Evolutionary conservation across 2,113 vertebrate species (phyloP).

Genomic region (Campylorhamphus procurvoides): DNA sequence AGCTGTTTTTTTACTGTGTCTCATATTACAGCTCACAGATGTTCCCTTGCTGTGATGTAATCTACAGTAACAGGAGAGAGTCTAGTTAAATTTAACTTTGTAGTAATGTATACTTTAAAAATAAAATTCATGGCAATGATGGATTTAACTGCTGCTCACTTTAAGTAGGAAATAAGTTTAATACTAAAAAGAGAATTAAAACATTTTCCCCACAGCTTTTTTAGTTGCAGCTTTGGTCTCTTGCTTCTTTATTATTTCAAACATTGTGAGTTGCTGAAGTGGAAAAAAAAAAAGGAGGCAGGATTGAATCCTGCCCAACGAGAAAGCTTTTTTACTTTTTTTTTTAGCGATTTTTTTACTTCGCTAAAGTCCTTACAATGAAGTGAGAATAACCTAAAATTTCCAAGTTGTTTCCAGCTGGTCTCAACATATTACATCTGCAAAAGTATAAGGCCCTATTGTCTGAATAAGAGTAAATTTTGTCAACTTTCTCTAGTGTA

Average conservation of each 20-base stretch:
- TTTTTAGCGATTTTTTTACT: neutral
- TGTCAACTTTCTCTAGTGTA: neutral
- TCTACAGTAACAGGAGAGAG: neutral
- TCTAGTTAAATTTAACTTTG: constrained; percentile 11
- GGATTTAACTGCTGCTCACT: neutral
- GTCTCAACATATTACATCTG: neutral
- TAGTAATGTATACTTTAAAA: constrained; percentile 31
- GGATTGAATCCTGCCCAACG: neutral
- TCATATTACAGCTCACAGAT: constrained; percentile 32
- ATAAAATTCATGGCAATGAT: neutral
- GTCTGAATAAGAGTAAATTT: neutral
- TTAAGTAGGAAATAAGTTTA: neutral
- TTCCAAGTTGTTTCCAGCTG: neutral
- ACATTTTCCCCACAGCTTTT: neutral
- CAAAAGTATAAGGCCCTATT: neutral
- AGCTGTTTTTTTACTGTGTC: neutral
- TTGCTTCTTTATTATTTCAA: neutral
- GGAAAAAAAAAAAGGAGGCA: neutral
- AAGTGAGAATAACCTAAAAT: neutral
- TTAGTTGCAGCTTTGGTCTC: neutral
- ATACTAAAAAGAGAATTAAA: neutral
- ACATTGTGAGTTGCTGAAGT: neutral
- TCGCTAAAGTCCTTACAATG: neutral
- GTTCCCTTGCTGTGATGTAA: constrained; percentile 22
- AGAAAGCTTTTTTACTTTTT: neutral